A percentile compares a stretch with the other conserved stretches of the same genome.
Evolutionary conservation across 2,888 invertebrate genomes (phyloP).

Genomic region (Eustalomyia histrio): DNA sequence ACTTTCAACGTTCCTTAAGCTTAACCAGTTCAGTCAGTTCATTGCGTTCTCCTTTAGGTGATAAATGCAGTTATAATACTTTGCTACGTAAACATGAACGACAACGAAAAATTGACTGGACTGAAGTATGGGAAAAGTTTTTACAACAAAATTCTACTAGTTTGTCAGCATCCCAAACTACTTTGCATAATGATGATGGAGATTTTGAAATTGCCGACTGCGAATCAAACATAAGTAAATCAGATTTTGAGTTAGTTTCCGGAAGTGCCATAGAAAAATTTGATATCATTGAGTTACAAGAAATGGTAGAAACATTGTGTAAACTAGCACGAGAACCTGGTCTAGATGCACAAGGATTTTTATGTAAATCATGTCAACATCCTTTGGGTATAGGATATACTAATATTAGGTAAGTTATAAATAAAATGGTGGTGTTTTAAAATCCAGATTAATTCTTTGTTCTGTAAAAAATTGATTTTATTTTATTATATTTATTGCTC

Average conservation of each 20-base stretch:
- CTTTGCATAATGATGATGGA: conserved; percentile 33
- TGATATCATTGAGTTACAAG: conserved; percentile 81
- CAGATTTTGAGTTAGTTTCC: conserved; percentile 83
- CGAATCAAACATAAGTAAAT: conserved; percentile 68
- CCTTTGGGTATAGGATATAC: conserved; percentile 83
- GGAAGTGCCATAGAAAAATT: conserved; percentile 81
- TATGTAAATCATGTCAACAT: conserved; percentile 84
- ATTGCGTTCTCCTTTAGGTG: conserved; percentile 72
- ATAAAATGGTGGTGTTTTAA: too few species aligned
- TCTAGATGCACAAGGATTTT: conserved; percentile 91
- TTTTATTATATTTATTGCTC: too few species aligned
- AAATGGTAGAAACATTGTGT: conserved; percentile 84
- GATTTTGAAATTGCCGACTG: conserved; percentile 77
- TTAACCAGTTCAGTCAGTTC: conserved; percentile 73
- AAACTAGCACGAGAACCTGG: conserved; percentile 88
- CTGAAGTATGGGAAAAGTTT: conserved; percentile 82
- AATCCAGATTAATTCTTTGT: too few species aligned
- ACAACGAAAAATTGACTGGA: conserved; percentile 75
- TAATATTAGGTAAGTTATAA: conserved; percentile 73
- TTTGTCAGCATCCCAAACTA: conserved; percentile 51
- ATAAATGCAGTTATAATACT: conserved; percentile 77
- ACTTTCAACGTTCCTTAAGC: conserved; percentile 76
- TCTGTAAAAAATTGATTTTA: too few species aligned
- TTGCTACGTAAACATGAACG: conserved; percentile 76
- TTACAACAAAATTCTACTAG: conserved; percentile 65